phyloP scores from a whole-genome alignment of 1,140 invertebrate genomes.

The Orchestia grillus region DNA sequence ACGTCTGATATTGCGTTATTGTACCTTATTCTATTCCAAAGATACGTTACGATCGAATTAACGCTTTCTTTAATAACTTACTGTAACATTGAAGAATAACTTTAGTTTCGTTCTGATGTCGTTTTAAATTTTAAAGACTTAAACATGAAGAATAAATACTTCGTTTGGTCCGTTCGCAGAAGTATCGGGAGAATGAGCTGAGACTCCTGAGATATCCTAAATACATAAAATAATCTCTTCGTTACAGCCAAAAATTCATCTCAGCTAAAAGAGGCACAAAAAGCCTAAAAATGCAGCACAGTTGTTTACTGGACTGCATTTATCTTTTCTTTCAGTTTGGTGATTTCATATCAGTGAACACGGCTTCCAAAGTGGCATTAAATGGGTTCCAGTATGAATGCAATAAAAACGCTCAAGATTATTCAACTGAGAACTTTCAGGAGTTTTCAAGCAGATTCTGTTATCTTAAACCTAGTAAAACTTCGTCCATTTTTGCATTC shows the following conservation, averaged over 20 bases:
- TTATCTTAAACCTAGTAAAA: background rate
- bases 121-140: too few relatives aligned
- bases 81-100: too few relatives aligned
- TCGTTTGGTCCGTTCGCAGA: background rate
- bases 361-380: conserved; percentile 6
- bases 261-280: background rate
- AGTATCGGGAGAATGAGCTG: background rate
- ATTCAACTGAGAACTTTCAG: background rate
- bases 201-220: background rate
- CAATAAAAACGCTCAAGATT: background rate
- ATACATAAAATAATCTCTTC: background rate
- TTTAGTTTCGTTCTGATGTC: too few relatives aligned
- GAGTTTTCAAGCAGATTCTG: background rate
- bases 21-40: too few relatives aligned
- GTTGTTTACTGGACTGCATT: background rate
- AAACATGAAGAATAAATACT: too few relatives aligned
- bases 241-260: background rate
- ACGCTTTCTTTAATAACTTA: too few relatives aligned
- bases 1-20: too few relatives aligned
- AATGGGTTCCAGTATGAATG: background rate
- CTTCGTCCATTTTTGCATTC: background rate
- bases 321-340: background rate
- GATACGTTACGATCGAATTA: too few relatives aligned
- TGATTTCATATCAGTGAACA: background rate
- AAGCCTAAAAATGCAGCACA: background rate